Evolutionary conservation across 1,140 invertebrate genomes (phyloP).

Genomic region (Calephelis virginiensis): DNA sequence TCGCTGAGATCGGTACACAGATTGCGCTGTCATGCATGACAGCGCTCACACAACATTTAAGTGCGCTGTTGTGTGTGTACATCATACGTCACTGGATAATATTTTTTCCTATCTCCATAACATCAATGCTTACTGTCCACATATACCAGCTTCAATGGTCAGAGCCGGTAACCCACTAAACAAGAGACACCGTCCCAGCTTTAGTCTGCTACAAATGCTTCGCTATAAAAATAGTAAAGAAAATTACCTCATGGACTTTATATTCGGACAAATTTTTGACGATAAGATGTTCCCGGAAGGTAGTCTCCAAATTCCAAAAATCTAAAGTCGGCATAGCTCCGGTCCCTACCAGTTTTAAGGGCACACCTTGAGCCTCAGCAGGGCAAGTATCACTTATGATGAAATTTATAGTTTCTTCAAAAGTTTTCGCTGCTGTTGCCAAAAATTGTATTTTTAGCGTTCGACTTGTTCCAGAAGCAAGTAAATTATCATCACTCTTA

Average conservation of each 20-base stretch:
- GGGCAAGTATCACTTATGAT: constrained; percentile 69
- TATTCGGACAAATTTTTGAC: constrained; percentile 62
- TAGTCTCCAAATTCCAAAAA: constrained; percentile 69
- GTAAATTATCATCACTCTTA: constrained; percentile 62
- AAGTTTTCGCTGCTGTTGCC: constrained; percentile 54
- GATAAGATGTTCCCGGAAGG: constrained; percentile 69
- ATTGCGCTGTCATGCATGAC: no score
- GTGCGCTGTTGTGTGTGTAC: no score
- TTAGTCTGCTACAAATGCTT: no score
- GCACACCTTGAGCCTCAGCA: constrained; percentile 67
- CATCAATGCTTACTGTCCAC: no score
- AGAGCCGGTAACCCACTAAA: no score
- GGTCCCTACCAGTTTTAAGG: constrained; percentile 60
- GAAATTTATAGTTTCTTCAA: constrained; percentile 67
- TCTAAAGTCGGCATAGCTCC: constrained; percentile 67
- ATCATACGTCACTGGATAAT: no score
- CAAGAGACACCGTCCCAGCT: no score
- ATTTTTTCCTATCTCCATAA: no score
- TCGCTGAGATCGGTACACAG: no score
- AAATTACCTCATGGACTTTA: constrained; percentile 55
- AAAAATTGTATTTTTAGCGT: constrained; percentile 63
- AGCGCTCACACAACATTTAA: no score
- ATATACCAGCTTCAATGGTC: no score
- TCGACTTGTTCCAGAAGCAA: constrained; percentile 59
- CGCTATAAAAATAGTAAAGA: not conserved